phyloP scores from a whole-genome alignment of 2,888 invertebrate species.

The Lacanobia wlatinum region DNA sequence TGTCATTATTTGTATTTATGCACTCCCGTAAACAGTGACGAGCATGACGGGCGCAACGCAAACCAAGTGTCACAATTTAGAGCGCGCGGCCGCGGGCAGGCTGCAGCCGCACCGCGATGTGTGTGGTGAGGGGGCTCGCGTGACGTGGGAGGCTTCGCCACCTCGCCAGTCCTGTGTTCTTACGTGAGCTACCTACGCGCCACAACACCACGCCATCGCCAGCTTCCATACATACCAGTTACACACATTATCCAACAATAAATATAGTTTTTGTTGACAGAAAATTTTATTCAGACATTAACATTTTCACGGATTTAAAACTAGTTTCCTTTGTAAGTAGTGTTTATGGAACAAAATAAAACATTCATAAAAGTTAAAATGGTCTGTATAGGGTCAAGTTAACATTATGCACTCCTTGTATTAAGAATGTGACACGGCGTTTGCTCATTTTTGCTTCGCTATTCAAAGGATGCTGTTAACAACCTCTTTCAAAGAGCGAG shows the following conservation, averaged over 20 bases:
- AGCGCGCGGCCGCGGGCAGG: conserved; percentile 19
- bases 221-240: conserved; percentile 66
- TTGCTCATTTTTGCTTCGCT: conserved; percentile 89
- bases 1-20: conserved; percentile 89
- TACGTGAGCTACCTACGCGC: conserved; percentile 56
- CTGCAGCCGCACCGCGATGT: conserved; percentile 65
- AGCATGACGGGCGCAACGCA: conserved; percentile 79
- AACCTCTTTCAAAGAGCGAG: conserved; percentile 89
- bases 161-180: conserved; percentile 58
- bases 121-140: conserved; percentile 71
- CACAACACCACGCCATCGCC: conserved; percentile 35
- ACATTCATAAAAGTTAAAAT: conserved; percentile 83
- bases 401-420: conserved; percentile 86
- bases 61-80: conserved; percentile 59
- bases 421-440: conserved; percentile 85
- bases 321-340: conserved; percentile 77
- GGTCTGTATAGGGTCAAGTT: conserved; percentile 86
- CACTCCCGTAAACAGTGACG: conserved; percentile 85
- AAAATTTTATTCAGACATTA: conserved; percentile 68
- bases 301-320: conserved; percentile 80
- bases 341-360: conserved; percentile 84
- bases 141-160: conserved; percentile 79
- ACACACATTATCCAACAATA: conserved; percentile 53
- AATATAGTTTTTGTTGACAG: conserved; percentile 59
- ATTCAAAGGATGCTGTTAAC: conserved; percentile 90